Evolutionary conservation across 1,140 invertebrate species (phyloP).

Genomic region (Idris sp.): DNA sequence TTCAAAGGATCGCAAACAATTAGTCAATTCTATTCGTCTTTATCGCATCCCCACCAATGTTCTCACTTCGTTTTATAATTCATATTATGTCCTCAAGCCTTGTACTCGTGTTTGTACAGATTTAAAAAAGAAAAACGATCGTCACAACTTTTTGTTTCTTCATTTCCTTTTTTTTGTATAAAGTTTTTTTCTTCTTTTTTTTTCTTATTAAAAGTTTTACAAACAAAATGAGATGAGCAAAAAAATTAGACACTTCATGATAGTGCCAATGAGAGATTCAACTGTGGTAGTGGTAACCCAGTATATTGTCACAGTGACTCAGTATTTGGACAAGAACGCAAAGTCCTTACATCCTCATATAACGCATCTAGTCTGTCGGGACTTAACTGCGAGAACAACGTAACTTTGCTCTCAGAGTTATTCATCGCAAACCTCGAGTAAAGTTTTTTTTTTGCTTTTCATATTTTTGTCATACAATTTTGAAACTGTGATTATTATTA

Average conservation of each 20-base stretch:
- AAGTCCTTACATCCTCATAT: constrained; percentile 62
- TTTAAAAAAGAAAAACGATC: constrained; percentile 33
- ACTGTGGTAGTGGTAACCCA: constrained; percentile 43
- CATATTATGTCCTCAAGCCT: constrained; percentile 35
- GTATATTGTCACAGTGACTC: constrained; percentile 75
- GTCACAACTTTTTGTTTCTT: constrained; percentile 3
- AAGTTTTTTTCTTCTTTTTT: constrained; percentile 4
- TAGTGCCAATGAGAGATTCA: constrained; percentile 34
- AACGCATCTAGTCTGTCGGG: constrained; percentile 60
- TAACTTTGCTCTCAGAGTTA: constrained; percentile 49
- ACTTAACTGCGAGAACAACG: constrained; percentile 45
- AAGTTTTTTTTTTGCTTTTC: too few relatives aligned
- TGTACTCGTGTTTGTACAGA: constrained; percentile 41
- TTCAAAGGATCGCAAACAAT: constrained; percentile 65
- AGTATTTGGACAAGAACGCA: constrained; percentile 73
- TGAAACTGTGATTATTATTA: too few relatives aligned
- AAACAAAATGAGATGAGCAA: constrained; percentile 2
- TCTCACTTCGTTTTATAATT: constrained; percentile 49
- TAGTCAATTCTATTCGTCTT: constrained; percentile 67
- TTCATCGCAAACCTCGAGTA: constrained; percentile 36
- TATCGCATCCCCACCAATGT: constrained; percentile 40
- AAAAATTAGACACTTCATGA: constrained; percentile 21
- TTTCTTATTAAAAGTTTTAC: constrained; percentile 14
- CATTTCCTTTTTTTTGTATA: constrained; percentile 5
- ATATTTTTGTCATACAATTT: too few relatives aligned